These are phyloP conservation scores for Hydriomena furcata DNA, from an alignment of 2,888 invertebrate species.

Conservation along the genomic window DNA sequence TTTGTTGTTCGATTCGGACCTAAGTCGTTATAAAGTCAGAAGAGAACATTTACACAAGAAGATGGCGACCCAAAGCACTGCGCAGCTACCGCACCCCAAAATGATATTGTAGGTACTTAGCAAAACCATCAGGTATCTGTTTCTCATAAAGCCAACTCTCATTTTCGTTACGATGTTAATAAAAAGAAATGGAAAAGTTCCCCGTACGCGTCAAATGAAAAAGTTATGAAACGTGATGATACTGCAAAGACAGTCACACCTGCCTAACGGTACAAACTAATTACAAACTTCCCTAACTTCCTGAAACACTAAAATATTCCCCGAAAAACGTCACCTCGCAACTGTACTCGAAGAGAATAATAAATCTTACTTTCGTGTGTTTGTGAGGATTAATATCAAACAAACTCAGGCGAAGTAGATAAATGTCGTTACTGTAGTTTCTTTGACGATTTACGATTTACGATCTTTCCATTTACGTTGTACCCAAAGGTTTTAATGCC, in stretches of 20 bases:
- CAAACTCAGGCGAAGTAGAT: constrained; percentile 38
- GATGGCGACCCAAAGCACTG: constrained; percentile 11
- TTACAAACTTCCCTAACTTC: constrained; percentile 77
- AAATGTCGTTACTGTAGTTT: constrained; percentile 41
- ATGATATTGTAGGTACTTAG: constrained; percentile 51
- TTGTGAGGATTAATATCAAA: constrained; percentile 43
- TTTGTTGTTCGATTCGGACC: too few species aligned
- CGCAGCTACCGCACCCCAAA: constrained; percentile 29
- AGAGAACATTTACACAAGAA: constrained; percentile 8
- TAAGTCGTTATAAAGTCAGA: constrained; percentile 9
- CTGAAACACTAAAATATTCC: constrained; percentile 80
- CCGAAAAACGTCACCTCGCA: constrained; percentile 77
- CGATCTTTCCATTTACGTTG: too few species aligned
- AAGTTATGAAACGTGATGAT: constrained; percentile 82
- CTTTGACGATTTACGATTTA: constrained; percentile 29
- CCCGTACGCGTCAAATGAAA: constrained; percentile 80
- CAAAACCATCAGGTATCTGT: constrained; percentile 71
- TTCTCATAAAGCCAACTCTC: constrained; percentile 76
- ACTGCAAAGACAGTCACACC: constrained; percentile 76
- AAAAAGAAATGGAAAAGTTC: constrained; percentile 82
- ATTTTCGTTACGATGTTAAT: constrained; percentile 81
- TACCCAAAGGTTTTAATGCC: too few species aligned
- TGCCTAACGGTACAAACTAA: constrained; percentile 72
- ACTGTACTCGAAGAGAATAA: constrained; percentile 64
- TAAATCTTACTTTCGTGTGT: constrained; percentile 56